Base-by-base conservation (phyloP, 2,113 vertebrate genomes). In the Trochalopteron elliotii region DNA sequence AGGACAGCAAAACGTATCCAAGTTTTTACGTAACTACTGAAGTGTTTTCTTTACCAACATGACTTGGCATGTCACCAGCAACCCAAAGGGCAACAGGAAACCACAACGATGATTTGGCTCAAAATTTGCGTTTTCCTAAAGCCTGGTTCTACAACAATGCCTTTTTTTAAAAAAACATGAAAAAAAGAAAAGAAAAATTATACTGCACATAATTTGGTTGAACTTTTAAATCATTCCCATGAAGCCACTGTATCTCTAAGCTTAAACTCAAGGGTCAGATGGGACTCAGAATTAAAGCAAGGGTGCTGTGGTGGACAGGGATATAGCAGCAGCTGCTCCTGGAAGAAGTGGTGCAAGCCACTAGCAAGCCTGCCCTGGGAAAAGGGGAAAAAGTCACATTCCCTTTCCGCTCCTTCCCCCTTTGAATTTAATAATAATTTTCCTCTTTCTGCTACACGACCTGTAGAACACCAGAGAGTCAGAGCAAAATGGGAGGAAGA, bases 41-140 rank as follows among this genome's bases (percentile, higher is more conserved):
- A 81, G 40, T 11, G 60, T 90, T 92, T 86, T 78, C 87, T 77
- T 88, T 55, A 91, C 84, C 68, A 64, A 90, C 15, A 31, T 11
- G 7, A 93, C 72, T 56, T 94, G 92, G 94, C 85, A 56, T 0
- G 0, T 52, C 24, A 88, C 68, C 90, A 93, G 83, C n/a, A 90
- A 77, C 60, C 56, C 64, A 86, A 83, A 93, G 76, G 68, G 70
- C 88, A 92, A 95, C 71, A 88, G 90, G 93, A 96, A 97, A 91
- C 82, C 83, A 63, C 79, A 88, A 77, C 70, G 69, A 40, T 72
- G 44, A 92, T 89, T 28, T 92, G 64, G 79, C 65, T 93, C 83
- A 90, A 92, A 85, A 93, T 70, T 33, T 18, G 42, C 25, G 5
- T 78, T 87, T 85, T 94, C 56, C 70, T 80, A 55, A 74, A 89